These are phyloP conservation scores for Nomada fucata DNA, from an alignment of 2,888 invertebrate species.

Conservation along the genomic window DNA sequence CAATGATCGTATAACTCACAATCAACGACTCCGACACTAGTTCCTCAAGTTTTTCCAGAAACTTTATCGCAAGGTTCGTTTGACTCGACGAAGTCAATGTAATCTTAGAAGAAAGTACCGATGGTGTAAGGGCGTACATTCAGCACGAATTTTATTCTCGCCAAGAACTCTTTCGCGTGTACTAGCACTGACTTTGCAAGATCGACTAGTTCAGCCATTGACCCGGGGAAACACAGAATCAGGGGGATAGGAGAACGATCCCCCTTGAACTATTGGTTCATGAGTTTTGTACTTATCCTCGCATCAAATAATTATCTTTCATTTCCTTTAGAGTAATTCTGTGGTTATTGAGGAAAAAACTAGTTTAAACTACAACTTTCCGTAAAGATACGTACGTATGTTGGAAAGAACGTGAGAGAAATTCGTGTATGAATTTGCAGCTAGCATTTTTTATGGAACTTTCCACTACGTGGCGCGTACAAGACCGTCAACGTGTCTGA, in stretches of 20 bases:
- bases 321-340: background rate
- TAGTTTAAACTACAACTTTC: background rate
- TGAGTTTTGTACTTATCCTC: slow-evolving; percentile 29
- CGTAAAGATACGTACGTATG: background rate
- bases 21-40: slow-evolving; percentile 20
- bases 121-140: slow-evolving; percentile 71
- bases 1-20: slow-evolving; percentile 42
- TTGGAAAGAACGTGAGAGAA: background rate
- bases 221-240: slow-evolving; percentile 69
- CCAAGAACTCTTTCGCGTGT: slow-evolving; percentile 69
- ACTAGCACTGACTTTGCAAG: slow-evolving; percentile 65
- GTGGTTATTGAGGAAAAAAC: background rate
- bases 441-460: slow-evolving; percentile 15
- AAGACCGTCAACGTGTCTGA: slow-evolving; percentile 54
- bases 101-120: slow-evolving; percentile 59
- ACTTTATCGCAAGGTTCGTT: slow-evolving; percentile 54
- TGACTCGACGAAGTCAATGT: slow-evolving; percentile 30
- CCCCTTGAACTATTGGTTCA: slow-evolving; percentile 21
- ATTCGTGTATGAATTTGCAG: background rate
- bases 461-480: slow-evolving; percentile 30
- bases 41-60: slow-evolving; percentile 33
- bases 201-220: slow-evolving; percentile 76
- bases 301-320: background rate
- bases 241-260: slow-evolving; percentile 37
- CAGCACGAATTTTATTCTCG: slow-evolving; percentile 61